Evolutionary conservation across 2,888 invertebrate species (phyloP), one percentile per base, ranked within the genome.

Genomic region (Thera obeliscata): DNA sequence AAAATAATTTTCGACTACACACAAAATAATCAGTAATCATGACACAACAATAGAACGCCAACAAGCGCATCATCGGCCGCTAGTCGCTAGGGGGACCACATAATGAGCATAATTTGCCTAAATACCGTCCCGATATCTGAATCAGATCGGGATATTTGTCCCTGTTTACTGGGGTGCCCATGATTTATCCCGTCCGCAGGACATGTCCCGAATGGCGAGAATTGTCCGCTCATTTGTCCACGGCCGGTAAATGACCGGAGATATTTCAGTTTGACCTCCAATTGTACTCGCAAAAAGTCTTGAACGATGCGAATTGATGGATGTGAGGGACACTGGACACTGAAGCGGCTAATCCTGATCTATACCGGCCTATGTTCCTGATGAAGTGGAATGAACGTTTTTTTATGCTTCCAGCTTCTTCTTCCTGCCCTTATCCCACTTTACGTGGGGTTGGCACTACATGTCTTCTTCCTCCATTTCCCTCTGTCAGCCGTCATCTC

Each of bases 171-270:
- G 83, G 84, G 83, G 83, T 79, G 74, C 77, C 77, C 79, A 86
- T 87, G 87, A 88, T 86, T 84, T 83, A 88, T 81, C 78, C 66
- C 70, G 68, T 73, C 74, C 76, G 74, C 71, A 73, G 82, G 85
- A 84, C 85, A 82, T 78, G 82, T 85, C 82, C 81, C 78, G 78
- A 80, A 82, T 81, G 80, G 80, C 81, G 81, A 72, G 79, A 87
- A 84, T 84, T 85, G 82, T 83, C 80, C 82, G 73, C 78, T 78
- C 83, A 87, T 87, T 88, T 88, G 83, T 88, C 85, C 84, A 70
- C 77, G 73, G 72, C 78, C 76, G 72, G 80, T 75, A 81, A 87
- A 87, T 86, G 86, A 79, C 80, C 79, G 80, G 82, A 74, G 77
- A 87, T 88, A 85, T 81, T 81, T 88, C 85, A 85, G 73, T 67